Conservation (phyloP, 2,113 vertebrate genomes). For the Corythornis vintsioides region DNA sequence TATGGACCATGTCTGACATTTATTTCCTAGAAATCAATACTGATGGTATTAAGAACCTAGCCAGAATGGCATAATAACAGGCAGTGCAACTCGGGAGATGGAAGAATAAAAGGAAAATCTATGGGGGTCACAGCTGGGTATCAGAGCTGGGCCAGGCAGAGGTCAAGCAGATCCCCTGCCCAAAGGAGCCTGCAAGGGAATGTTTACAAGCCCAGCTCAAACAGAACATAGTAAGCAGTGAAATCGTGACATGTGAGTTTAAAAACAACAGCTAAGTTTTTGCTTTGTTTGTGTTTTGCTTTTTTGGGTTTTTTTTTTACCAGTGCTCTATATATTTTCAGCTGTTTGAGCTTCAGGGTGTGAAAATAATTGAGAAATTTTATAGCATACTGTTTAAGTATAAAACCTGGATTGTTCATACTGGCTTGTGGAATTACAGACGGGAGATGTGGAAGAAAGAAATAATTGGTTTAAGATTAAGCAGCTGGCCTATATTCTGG, state of each 20-base stretch:
- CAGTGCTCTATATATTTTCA: background rate
- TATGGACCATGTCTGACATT: background rate
- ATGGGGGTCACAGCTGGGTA: background rate
- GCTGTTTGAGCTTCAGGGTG: background rate
- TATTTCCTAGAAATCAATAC: background rate
- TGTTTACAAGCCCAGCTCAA: background rate
- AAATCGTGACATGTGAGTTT: background rate
- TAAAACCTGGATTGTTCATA: background rate
- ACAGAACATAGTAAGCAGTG: background rate
- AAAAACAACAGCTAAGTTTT: background rate
- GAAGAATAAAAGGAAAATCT: background rate
- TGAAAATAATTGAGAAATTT: background rate
- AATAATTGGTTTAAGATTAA: background rate
- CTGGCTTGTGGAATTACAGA: background rate
- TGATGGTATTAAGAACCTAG: background rate
- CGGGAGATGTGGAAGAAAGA: background rate
- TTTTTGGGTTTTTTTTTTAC: too few species aligned
- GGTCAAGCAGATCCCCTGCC: background rate
- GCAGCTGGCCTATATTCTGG: background rate
- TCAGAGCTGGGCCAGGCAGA: background rate
- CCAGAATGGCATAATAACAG: background rate
- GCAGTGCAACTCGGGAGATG: background rate
- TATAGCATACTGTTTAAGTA: background rate
- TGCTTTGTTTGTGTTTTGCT: too few species aligned
- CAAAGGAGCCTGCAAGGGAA: background rate